Evolutionary conservation across 2,888 invertebrate genomes (phyloP).

Genomic region (Latrodectus hesperus): DNA sequence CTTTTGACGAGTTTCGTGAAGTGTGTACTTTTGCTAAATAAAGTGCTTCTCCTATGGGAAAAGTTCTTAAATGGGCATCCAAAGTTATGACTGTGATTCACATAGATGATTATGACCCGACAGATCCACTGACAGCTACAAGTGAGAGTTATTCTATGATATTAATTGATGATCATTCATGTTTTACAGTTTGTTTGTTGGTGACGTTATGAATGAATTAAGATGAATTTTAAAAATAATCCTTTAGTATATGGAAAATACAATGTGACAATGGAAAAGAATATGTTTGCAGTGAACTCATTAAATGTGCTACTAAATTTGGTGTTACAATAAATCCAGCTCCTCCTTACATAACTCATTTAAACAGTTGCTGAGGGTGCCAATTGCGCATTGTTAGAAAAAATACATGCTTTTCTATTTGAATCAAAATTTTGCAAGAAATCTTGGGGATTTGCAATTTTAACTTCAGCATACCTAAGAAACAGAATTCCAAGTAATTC

Average conservation of each 20-base stretch:
- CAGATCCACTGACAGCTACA: too few relatives aligned
- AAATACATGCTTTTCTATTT: conserved; percentile 39
- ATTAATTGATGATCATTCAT: background rate
- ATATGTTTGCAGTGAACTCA: conserved; percentile 33
- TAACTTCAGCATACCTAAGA: conserved; percentile 57
- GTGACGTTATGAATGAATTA: background rate
- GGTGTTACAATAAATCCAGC: conserved; percentile 67
- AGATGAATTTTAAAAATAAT: background rate
- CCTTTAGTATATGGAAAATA: background rate
- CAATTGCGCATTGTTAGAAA: conserved; percentile 70
- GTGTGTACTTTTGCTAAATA: too few relatives aligned
- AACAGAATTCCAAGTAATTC: conserved; percentile 64
- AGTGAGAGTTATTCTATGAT: background rate
- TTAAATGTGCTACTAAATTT: conserved; percentile 34
- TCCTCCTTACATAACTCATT: conserved; percentile 65
- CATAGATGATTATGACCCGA: too few relatives aligned
- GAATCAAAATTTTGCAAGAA: conserved; percentile 51
- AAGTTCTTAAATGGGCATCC: too few relatives aligned
- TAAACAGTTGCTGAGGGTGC: conserved; percentile 70
- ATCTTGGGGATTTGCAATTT: conserved; percentile 70
- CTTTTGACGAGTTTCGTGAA: too few relatives aligned
- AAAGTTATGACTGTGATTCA: too few relatives aligned
- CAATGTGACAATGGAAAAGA: conserved; percentile 58
- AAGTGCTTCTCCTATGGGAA: too few relatives aligned
- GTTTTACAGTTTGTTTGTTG: background rate